phyloP scores from a whole-genome alignment of 2,113 vertebrate genomes.

The Cepphus grylle region DNA sequence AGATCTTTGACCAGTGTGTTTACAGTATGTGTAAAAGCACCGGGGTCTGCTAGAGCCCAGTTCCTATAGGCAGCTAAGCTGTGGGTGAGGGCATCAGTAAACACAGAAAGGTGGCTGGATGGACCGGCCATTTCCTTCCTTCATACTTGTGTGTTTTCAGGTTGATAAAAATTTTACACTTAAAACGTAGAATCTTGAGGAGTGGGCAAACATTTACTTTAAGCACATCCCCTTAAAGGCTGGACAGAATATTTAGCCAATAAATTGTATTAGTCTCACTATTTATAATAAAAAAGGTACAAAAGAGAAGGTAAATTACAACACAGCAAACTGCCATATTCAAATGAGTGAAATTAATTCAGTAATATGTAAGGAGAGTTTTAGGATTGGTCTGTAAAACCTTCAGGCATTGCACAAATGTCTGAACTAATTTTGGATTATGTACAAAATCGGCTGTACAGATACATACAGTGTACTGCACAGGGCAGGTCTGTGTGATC shows the following conservation, averaged over 20 bases:
- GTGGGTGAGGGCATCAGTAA: neutral
- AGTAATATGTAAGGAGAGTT: neutral
- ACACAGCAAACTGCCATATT: neutral
- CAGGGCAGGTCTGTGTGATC: neutral
- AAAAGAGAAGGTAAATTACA: neutral
- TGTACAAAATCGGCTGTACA: neutral
- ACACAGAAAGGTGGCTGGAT: neutral
- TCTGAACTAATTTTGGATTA: neutral
- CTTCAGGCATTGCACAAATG: neutral
- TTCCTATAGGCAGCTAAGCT: neutral
- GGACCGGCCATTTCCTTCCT: neutral
- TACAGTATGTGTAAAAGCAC: neutral
- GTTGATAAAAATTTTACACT: neutral
- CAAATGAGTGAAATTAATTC: neutral
- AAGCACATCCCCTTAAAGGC: neutral
- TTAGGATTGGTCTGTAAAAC: neutral
- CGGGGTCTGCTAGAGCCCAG: neutral
- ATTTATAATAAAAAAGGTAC: neutral
- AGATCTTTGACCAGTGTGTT: neutral
- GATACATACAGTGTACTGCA: neutral
- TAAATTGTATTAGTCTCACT: neutral
- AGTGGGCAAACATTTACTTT: neutral
- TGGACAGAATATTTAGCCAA: neutral
- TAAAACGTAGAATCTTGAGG: neutral
- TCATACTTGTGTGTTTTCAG: neutral